phyloP scores from a whole-genome alignment of 2,113 vertebrate species.

The Dicentrarchus labrax region DNA sequence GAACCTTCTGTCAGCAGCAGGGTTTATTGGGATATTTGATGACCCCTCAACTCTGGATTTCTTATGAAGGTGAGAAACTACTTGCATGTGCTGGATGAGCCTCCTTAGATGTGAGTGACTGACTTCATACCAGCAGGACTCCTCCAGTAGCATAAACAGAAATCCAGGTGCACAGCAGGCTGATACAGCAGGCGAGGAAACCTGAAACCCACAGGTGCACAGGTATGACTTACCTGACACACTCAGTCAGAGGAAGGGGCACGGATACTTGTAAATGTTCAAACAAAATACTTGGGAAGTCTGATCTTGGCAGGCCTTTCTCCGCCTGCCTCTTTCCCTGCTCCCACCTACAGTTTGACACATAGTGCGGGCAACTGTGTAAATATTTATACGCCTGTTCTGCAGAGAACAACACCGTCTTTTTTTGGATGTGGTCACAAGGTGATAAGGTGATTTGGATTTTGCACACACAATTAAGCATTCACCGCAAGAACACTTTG shows the following conservation, averaged over 20 bases:
- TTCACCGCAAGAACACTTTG: conserved; percentile 34
- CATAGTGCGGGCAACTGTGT: conserved; percentile 57
- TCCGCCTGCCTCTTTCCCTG: conserved; percentile 19
- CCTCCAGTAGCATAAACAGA: conserved; percentile 44
- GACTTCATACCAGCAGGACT: conserved; percentile 50
- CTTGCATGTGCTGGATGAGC: conserved; percentile 1
- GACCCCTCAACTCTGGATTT: conserved; percentile 24
- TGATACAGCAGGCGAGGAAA: conserved; percentile 32
- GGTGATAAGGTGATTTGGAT: conserved; percentile 55
- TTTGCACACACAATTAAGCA: conserved; percentile 61
- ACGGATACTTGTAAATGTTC: conserved; percentile 39
- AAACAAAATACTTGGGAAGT: conserved; percentile 32
- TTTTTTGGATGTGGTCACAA: conserved; percentile 48
- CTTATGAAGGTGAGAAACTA: conserved; percentile 30
- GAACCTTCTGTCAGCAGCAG: conserved; percentile 57
- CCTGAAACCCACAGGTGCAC: conserved; percentile 68
- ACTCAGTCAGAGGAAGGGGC: conserved; percentile 19
- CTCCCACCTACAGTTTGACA: conserved; percentile 19
- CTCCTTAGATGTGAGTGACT: conserved; percentile 20
- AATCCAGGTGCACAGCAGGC: conserved; percentile 60
- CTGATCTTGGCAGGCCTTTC: conserved; percentile 21
- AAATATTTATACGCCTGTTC: conserved; percentile 66
- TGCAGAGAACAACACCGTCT: conserved; percentile 39
- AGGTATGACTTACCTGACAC: conserved; percentile 56
- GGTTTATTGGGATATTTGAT: conserved; percentile 56